Evolutionary conservation across 2,113 vertebrate genomes (phyloP).

Genomic region (Embiotoca jacksoni): DNA sequence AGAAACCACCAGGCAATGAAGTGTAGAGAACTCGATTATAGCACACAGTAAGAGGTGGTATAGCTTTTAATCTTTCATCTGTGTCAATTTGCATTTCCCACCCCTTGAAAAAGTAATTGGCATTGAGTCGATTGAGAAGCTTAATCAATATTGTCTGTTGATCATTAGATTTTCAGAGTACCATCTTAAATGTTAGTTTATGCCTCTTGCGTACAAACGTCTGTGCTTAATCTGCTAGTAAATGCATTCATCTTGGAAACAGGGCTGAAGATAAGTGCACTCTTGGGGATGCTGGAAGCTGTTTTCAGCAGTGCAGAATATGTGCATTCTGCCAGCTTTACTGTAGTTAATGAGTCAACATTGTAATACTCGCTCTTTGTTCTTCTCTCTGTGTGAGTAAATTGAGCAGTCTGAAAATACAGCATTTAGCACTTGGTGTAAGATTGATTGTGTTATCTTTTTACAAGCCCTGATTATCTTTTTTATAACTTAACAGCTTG

Average conservation of each 20-base stretch:
- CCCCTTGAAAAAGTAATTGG: constrained; percentile 14
- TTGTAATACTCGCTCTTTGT: constrained; percentile 13
- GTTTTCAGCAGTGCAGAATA: constrained; percentile 28
- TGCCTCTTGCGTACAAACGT: background rate
- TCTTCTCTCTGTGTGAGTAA: constrained; percentile 22
- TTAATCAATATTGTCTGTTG: background rate
- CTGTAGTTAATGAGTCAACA: background rate
- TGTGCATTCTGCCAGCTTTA: constrained; percentile 26
- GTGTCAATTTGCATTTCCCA: constrained; percentile 7
- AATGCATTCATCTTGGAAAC: constrained; percentile 30
- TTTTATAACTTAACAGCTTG: background rate
- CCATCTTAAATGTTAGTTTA: constrained; percentile 1
- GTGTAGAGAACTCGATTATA: background rate
- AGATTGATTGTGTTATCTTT: background rate
- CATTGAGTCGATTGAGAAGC: background rate
- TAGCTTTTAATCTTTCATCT: background rate
- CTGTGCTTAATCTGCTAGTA: background rate
- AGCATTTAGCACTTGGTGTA: background rate
- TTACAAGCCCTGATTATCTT: background rate
- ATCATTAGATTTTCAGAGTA: constrained; percentile 9
- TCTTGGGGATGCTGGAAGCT: constrained; percentile 8
- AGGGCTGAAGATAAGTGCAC: constrained; percentile 3
- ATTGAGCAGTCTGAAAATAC: constrained; percentile 9
- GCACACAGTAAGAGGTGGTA: background rate
- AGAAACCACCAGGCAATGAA: background rate